Evolutionary conservation across 2,888 invertebrate species (phyloP), one percentile per base, ranked within the genome.

Genomic region (Diplolepis rosae): DNA sequence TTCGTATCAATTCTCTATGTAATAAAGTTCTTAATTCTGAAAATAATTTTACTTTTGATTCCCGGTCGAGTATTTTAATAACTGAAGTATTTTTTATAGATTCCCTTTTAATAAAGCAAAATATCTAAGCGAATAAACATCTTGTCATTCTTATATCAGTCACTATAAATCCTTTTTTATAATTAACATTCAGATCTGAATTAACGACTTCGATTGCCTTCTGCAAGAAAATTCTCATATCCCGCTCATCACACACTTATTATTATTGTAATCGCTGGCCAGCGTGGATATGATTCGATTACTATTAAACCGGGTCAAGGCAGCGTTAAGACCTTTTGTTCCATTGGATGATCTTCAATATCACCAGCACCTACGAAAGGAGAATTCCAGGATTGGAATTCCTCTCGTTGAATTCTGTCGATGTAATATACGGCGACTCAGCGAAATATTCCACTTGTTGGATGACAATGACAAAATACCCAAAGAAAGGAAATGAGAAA

Each of bases 111-210:
- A 28, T n/a, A 5, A 15, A 4, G n/a, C n/a, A n/a, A 56, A 7
- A 56, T 32, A 18, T 2, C 32, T 18, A 3, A 56, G 32, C 22
- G 54, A 11, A 18, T 56, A 56, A 24, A 56, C 56, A 30, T 56
- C 56, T 18, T 35, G 35, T 30, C 35, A 35, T 22, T 32, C 13
- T 56, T 35, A 11, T 5, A 11, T 56, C 13, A 35, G 18, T 35
- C 32, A 18, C 35, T 22, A 56, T 56, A 56, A 56, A 56, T 56
- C 22, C 13, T 35, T 11, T 35, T 35, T 35, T 35, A 56, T 32
- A 56, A 56, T 56, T 56, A 35, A 56, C 56, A 22, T 35, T 56
- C 56, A 35, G 18, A 32, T 35, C 56, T 35, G 56, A 56, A 56
- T 56, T 56, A 56, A 56, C 56, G 35, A 35, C 13, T 5, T 13